A percentile compares a stretch with the other conserved stretches of the same genome.
phyloP scores from a whole-genome alignment of 2,888 invertebrate genomes.

The Nudaria mundana region DNA sequence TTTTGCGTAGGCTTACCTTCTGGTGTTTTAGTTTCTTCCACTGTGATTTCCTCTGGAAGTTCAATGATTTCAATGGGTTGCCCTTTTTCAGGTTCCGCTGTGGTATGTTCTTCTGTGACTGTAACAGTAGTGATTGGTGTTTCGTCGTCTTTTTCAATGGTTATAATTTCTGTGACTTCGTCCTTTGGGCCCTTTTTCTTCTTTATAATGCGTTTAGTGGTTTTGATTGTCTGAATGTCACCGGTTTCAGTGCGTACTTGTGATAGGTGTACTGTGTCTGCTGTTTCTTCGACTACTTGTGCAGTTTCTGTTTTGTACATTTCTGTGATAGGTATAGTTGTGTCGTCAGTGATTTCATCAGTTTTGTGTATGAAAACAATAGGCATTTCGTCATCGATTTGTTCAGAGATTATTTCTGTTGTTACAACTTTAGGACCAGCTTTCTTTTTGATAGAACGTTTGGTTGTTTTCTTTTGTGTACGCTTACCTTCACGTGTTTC shows the following conservation, averaged over 20 bases:
- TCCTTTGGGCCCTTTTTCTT: slow-evolving; percentile 18
- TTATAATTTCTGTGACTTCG: slow-evolving; percentile 26
- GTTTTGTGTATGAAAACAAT: slow-evolving; percentile 13
- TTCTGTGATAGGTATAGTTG: slow-evolving; percentile 6
- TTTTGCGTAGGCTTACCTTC: slow-evolving; percentile 43
- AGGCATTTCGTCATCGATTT: slow-evolving; percentile 18
- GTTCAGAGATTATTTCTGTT: slow-evolving; percentile 32
- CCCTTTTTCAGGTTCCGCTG: neutral
- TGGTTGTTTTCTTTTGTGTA: slow-evolving; percentile 23
- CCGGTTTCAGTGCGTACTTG: slow-evolving; percentile 14
- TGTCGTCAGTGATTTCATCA: slow-evolving; percentile 11
- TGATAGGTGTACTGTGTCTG: slow-evolving; percentile 6
- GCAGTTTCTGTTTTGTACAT: slow-evolving; percentile 2
- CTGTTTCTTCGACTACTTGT: slow-evolving; percentile 3
- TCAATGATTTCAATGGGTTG: slow-evolving; percentile 26
- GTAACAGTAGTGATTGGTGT: slow-evolving; percentile 25
- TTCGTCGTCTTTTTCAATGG: slow-evolving; percentile 19
- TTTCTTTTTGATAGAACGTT: slow-evolving; percentile 41
- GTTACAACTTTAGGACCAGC: slow-evolving; percentile 23
- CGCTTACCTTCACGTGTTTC: slow-evolving; percentile 19
- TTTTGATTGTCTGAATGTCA: slow-evolving; percentile 20
- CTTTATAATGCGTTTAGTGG: slow-evolving; percentile 34
- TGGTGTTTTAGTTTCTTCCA: slow-evolving; percentile 25
- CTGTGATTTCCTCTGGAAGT: slow-evolving; percentile 30
- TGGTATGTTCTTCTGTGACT: slow-evolving; percentile 2